A percentile compares a stretch with the other conserved stretches of the same genome.
These are phyloP conservation scores for Vidua chalybeata DNA, from an alignment of 2,113 vertebrate genomes.

Conservation along the genomic window DNA sequence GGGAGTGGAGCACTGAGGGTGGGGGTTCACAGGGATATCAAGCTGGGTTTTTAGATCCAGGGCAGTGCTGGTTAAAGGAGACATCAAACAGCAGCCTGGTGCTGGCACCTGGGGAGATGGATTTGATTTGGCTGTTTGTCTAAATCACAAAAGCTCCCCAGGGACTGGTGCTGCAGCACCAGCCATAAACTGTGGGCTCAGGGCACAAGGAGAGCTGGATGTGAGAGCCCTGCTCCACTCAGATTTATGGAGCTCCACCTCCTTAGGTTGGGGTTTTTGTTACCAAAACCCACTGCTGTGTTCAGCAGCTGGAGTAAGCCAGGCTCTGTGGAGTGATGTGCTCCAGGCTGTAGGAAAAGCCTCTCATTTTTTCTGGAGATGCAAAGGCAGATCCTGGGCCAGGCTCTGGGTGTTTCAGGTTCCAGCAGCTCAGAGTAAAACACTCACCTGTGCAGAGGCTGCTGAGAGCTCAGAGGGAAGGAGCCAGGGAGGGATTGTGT, in stretches of 20 bases:
- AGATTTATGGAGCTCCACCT: neutral
- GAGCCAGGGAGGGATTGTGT: neutral
- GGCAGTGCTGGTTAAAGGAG: neutral
- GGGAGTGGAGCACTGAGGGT: neutral
- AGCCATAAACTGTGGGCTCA: neutral
- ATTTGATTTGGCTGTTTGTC: neutral
- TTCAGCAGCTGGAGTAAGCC: neutral
- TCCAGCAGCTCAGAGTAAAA: neutral
- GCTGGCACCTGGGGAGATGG: neutral
- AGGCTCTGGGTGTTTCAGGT: neutral
- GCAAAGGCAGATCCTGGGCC: neutral
- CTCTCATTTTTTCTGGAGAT: neutral
- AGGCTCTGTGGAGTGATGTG: neutral
- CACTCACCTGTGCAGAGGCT: neutral
- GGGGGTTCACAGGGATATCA: neutral
- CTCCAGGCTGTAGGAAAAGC: neutral
- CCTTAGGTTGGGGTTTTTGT: rapidly evolving
- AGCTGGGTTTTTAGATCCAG: neutral
- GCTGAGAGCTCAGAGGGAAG: neutral
- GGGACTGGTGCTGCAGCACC: neutral
- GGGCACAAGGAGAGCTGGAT: neutral
- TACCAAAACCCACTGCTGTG: neutral
- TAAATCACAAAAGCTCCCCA: neutral
- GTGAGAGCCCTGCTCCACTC: neutral
- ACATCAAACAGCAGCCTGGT: neutral